Evolutionary conservation across 2,113 vertebrate species (phyloP).

Genomic region (Pavo muticus): DNA sequence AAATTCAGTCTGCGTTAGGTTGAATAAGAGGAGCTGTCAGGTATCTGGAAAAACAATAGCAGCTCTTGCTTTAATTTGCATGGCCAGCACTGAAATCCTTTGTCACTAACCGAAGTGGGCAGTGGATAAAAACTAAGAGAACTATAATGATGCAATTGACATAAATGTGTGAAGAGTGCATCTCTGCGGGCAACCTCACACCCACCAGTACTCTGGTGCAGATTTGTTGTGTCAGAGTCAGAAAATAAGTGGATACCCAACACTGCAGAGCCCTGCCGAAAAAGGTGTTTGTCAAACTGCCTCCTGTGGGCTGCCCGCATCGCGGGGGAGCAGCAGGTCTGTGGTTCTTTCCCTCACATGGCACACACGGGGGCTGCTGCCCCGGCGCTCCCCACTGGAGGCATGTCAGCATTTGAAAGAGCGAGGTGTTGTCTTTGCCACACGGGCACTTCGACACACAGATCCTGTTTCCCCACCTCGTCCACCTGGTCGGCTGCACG

Average conservation of each 20-base stretch:
- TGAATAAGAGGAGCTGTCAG: conserved; percentile 57
- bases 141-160: conserved; percentile 16
- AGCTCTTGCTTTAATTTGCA: conserved; percentile 50
- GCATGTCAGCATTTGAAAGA: background rate
- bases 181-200: background rate
- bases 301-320: background rate
- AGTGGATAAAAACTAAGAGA: conserved; percentile 24
- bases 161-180: background rate
- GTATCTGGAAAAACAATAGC: conserved; percentile 51
- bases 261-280: background rate
- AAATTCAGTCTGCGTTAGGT: background rate
- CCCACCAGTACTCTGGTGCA: background rate
- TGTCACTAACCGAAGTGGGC: conserved; percentile 44
- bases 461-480: background rate
- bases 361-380: background rate
- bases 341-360: background rate
- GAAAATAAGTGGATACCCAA: background rate
- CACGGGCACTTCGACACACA: background rate
- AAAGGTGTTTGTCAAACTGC: background rate
- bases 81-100: conserved; percentile 28
- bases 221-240: background rate
- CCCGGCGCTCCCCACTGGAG: background rate
- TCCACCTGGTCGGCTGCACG: background rate
- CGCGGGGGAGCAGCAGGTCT: background rate
- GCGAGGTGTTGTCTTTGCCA: background rate